Evolutionary conservation across 2,113 vertebrate genomes (phyloP), one percentile per base, ranked within the genome.

Genomic region (Pomatostomus ruficeps): DNA sequence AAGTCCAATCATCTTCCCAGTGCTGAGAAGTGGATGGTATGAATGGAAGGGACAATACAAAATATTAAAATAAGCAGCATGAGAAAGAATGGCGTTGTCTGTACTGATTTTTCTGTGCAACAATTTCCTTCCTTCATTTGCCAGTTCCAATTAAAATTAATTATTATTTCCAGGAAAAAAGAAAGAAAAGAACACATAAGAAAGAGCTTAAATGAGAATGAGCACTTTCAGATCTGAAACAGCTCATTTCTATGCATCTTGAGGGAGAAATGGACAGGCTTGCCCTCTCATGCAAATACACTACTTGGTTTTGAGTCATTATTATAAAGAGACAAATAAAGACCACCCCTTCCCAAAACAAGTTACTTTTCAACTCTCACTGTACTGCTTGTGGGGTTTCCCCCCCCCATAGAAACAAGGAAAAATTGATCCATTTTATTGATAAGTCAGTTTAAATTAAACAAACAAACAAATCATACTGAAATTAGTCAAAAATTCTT

Each of bases 401-500:
- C 6, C 9, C 0, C 13, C 14, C 8, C 6, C 18, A 35, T 2
- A 14, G 31, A 62, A 55, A 6, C 4, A 59, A 67, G 20, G 45
- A 68, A 68, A 89, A 93, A 51, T 6, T 0, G 7, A 58, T 66
- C 17, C 1, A 43, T 58, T 89, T 89, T 51, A 43, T 36, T 77
- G n/a, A 4, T 15, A 62, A 49, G 0, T 81, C 48, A 48, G 14
- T 42, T 81, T 36, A 71, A 52, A 25, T 33, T 59, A 54, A 76
- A 91, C 22, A 75, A 71, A 21, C 25, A 38, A 73, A 46, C 5
- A 36, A 51, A 45, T 9, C 16, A 33, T 14, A 22, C 4, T 11
- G 38, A 73, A 16, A 36, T 36, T 12, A 55, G 31, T 31, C 7
- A 74, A 48, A 77, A 66, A 36, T 17, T 46, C 14, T 55, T 36